Base-by-base conservation (phyloP, 2,113 vertebrate genomes). In the Dunckerocampus dactyliophorus region DNA sequence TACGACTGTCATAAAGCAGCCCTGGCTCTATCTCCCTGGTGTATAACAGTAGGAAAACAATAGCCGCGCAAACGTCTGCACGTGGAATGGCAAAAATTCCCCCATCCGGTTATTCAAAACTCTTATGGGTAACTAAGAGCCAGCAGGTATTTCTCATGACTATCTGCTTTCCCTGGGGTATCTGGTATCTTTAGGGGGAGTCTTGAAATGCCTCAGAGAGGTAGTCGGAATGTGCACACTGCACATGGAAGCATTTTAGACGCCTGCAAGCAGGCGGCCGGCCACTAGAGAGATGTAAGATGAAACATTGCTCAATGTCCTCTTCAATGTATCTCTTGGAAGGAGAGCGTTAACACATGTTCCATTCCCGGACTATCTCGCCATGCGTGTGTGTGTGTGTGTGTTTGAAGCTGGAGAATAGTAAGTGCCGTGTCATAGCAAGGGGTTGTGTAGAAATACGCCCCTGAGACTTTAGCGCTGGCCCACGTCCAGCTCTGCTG, bases 61-160 rank as follows among this genome's bases (percentile, higher is more conserved):
- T 85, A 69, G 69, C 66, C 68, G 73, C 69, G 76, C 19, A 43
- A 54, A 56, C 63, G 58, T 58, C 16, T 19, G 64, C 64, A 71
- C 71, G 34, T n/a, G 61, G 81, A 76, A 88, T 85, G 64, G 55
- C 65, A 69, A 75, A 83, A 81, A 81, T 76, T 59, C 74, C 72
- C 80, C 74, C 72, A 42, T 59, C 42, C 55, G 82, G 80, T 83
- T 87, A 82, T 79, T 79, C 74, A 72, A 84, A 78, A 77, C 79
- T 80, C 74, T 60, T 69, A 69, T 74, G 70, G 39, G 67, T 58
- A 76, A 59, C 63, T 45, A 19, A 48, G 73, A 74, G 83, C 75
- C 59, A 59, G 75, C 75, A 82, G 81, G 78, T 79, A 85, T 85
- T 87, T 89, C 89, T 87, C 87, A 89, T 83, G 88, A 82, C 74